Conservation (phyloP, 2,113 vertebrate genomes). For the Ammodytes dubius region DNA sequence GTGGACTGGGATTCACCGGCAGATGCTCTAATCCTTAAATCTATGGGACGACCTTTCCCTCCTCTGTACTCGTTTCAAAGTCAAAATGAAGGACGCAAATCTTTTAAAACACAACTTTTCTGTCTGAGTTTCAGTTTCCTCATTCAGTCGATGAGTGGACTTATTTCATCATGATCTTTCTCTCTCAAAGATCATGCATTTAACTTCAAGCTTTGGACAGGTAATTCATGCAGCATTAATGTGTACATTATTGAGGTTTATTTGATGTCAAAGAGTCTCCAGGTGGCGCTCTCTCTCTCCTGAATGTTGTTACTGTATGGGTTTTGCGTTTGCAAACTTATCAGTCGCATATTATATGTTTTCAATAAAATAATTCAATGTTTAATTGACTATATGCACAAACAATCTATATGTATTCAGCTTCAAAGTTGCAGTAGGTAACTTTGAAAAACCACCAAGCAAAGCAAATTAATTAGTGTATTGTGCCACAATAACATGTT, state of each 20-base stretch:
- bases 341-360: no score
- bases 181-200: neutral
- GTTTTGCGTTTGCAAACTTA: no score
- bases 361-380: neutral
- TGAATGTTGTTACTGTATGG: no score
- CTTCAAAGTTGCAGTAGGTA: no score
- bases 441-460: neutral
- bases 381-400: no score
- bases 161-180: neutral
- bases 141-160: neutral
- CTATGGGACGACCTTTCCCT: conserved; percentile 51
- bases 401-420: neutral
- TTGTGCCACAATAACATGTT: neutral
- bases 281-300: no score
- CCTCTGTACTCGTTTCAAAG: conserved; percentile 51
- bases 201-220: neutral
- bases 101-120: neutral
- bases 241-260: neutral
- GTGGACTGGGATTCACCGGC: conserved; percentile 52
- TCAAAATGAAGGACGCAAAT: conserved; percentile 32
- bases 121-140: neutral
- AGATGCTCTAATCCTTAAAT: conserved; percentile 64
- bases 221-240: neutral
- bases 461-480: neutral
- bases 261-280: no score